These are phyloP conservation scores for Craseonycteris thonglongyai DNA, from an alignment of 2,113 vertebrate genomes.

Conservation along the genomic window DNA sequence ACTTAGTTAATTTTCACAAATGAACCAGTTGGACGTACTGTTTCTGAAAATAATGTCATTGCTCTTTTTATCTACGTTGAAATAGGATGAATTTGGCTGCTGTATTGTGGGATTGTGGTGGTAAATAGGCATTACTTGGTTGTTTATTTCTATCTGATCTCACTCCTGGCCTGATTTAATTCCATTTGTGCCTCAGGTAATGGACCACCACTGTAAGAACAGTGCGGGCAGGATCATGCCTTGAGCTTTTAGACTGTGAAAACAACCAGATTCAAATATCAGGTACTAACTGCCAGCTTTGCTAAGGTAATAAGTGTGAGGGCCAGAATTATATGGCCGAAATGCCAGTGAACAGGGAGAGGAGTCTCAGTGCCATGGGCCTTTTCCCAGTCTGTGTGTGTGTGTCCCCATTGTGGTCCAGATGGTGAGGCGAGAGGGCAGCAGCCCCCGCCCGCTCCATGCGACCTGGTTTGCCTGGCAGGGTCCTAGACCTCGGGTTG, in stretches of 20 bases:
- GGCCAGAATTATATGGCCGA: not conserved
- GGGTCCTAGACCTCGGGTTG: not conserved
- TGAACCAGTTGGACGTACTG: not conserved
- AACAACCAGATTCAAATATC: not conserved
- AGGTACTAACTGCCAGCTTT: too few species aligned
- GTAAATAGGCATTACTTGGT: not conserved
- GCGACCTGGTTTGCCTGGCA: too few species aligned
- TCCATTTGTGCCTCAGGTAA: not conserved
- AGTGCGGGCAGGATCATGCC: accelerated
- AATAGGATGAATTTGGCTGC: not conserved
- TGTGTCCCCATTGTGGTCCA: not conserved
- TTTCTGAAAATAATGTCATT: not conserved
- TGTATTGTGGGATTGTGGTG: not conserved
- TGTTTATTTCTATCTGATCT: not conserved
- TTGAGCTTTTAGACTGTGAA: not conserved
- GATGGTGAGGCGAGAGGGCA: accelerated
- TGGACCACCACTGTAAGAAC: not conserved
- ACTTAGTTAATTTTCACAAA: not conserved
- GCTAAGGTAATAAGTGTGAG: not conserved
- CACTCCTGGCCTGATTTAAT: not conserved
- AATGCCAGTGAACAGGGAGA: too few species aligned
- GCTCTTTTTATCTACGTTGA: not conserved
- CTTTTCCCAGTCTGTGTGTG: not conserved
- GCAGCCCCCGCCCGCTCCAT: accelerated
- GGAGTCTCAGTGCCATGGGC: accelerated